Conservation (phyloP, 2,888 invertebrate species). For the Lumbricus terrestris region DNA sequence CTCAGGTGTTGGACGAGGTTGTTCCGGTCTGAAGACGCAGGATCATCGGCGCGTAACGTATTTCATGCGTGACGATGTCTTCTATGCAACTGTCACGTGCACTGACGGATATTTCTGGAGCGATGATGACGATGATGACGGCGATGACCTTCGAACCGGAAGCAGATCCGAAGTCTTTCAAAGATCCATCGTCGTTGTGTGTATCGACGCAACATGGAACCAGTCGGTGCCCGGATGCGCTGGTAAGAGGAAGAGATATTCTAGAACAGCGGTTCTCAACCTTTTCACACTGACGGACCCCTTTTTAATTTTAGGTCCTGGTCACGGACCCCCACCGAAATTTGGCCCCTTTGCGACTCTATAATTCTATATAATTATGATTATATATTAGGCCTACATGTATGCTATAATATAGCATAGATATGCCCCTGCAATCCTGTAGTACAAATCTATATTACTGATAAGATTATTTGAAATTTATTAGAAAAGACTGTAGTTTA, state of each 20-base stretch:
- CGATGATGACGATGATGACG: not conserved
- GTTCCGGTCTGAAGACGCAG: not conserved
- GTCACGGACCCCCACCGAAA: no score
- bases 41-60: constrained; percentile 5
- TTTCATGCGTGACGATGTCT: constrained; percentile 16
- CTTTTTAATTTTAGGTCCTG: no score
- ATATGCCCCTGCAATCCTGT: no score
- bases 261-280: no score
- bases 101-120: not conserved
- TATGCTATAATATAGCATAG: no score
- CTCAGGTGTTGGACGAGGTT: constrained; percentile 5
- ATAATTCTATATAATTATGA: no score
- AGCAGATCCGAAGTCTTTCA: not conserved
- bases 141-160: not conserved
- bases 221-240: not conserved
- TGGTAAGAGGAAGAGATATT: not conserved
- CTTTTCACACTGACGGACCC: no score
- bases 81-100: constrained; percentile 16
- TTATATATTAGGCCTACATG: no score
- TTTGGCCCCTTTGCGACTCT: no score
- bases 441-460: no score
- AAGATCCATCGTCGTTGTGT: not conserved
- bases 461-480: no score
- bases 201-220: not conserved
- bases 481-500: no score